Percentiles rank a stretch among this genome's conserved stretches.
phyloP scores from a whole-genome alignment of 2,888 invertebrate genomes.

The Synanthedon andrenaeformis region DNA sequence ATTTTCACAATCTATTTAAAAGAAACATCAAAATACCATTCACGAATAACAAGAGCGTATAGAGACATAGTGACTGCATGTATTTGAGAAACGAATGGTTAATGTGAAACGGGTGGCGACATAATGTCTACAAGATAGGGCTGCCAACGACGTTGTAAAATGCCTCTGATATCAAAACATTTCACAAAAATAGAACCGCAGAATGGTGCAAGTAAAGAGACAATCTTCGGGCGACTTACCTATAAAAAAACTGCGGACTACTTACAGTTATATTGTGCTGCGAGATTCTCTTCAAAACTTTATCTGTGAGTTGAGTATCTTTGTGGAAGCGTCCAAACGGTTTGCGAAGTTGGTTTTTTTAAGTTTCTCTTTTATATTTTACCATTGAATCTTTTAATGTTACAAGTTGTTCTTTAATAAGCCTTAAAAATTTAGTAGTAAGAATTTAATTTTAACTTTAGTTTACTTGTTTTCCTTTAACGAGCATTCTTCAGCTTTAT shows the following conservation, averaged over 20 bases:
- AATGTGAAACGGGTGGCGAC: conserved; percentile 19
- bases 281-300: background rate
- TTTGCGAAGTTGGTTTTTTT: background rate
- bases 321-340: background rate
- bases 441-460: too few species aligned
- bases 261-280: background rate
- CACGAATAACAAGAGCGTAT: too few species aligned
- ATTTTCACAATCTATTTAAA: too few species aligned
- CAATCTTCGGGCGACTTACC: background rate
- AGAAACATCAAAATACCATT: too few species aligned
- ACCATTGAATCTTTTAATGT: too few species aligned
- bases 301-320: background rate
- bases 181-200: conserved; percentile 18
- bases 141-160: conserved; percentile 31
- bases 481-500: too few species aligned
- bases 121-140: conserved; percentile 24
- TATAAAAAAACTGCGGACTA: background rate
- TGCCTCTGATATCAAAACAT: conserved; percentile 14
- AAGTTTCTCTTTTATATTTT: background rate
- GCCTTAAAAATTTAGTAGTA: too few species aligned
- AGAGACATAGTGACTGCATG: background rate
- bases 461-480: too few species aligned
- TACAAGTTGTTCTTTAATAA: too few species aligned
- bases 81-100: background rate
- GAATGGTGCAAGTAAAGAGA: conserved; percentile 8